phyloP scores from a whole-genome alignment of 2,113 vertebrate species.

The Ammodytes marinus region DNA sequence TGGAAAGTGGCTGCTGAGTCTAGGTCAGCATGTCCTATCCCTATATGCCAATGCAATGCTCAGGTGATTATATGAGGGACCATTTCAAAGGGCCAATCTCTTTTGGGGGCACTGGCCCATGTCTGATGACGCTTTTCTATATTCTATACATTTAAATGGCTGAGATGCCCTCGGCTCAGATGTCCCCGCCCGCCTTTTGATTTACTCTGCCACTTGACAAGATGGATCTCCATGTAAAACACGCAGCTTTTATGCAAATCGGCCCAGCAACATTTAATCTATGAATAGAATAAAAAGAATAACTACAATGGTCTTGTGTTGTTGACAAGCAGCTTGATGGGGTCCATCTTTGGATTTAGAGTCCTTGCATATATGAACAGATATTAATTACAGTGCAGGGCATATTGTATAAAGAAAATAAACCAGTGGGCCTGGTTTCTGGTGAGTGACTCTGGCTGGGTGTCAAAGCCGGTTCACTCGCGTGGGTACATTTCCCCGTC shows the following conservation, averaged over 20 bases:
- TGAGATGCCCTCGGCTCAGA: constrained; percentile 65
- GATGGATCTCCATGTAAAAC: constrained; percentile 78
- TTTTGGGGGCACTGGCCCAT: constrained; percentile 79
- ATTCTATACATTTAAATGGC: constrained; percentile 88
- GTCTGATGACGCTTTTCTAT: constrained; percentile 86
- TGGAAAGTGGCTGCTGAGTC: constrained; percentile 58
- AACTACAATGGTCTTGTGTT: constrained; percentile 27
- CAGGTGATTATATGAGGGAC: constrained; percentile 81
- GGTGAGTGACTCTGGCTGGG: constrained; percentile 46
- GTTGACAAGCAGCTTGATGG: not conserved
- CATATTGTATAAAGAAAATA: constrained; percentile 51
- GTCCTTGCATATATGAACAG: not conserved
- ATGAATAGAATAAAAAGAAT: constrained; percentile 37
- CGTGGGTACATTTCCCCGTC: constrained; percentile 51
- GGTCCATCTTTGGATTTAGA: not conserved
- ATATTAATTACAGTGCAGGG: constrained; percentile 4
- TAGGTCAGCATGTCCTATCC: constrained; percentile 80
- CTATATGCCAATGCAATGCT: constrained; percentile 73
- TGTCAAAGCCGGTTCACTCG: constrained; percentile 62
- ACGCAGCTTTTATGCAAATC: constrained; percentile 73
- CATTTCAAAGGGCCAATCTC: constrained; percentile 79
- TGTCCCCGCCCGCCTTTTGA: constrained; percentile 67
- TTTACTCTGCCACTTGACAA: constrained; percentile 77
- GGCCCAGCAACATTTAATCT: not conserved
- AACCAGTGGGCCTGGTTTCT: constrained; percentile 36